Conservation (phyloP, 2,113 vertebrate genomes). For the Thalassarche chlororhynchos region DNA sequence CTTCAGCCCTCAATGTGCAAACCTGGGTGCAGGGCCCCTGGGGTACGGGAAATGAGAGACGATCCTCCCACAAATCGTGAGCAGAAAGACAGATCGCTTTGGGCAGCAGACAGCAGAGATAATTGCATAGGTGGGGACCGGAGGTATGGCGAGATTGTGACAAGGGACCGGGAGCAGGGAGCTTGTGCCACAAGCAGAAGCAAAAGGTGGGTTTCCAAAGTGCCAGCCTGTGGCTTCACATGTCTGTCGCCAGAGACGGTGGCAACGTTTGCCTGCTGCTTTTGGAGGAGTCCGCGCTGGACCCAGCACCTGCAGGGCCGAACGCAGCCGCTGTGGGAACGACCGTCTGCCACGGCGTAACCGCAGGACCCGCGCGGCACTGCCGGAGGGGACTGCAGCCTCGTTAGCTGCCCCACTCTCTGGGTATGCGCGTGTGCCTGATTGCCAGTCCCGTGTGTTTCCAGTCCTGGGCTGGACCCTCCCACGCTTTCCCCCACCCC, state of each 20-base stretch:
- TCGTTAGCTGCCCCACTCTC: accelerated
- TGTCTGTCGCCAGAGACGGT: accelerated
- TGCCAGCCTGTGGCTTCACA: accelerated
- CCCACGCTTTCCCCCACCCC: not conserved
- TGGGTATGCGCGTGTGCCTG: accelerated
- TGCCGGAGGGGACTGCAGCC: not conserved
- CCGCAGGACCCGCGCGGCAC: accelerated
- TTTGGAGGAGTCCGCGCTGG: not conserved
- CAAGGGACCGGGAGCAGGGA: not conserved
- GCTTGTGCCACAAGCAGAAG: not conserved
- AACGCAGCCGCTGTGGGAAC: accelerated
- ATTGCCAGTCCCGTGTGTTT: not conserved
- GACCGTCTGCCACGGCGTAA: no score
- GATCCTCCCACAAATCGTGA: accelerated
- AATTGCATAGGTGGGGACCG: not conserved
- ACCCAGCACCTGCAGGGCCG: not conserved
- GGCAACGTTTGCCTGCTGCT: not conserved
- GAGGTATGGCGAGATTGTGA: not conserved
- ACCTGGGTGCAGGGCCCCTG: not conserved
- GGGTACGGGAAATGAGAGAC: accelerated
- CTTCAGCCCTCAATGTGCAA: accelerated
- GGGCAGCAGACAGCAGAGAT: not conserved
- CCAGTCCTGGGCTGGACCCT: not conserved
- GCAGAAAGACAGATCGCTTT: not conserved
- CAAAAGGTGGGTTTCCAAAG: not conserved